A percentile compares a stretch with the other conserved stretches of the same genome.
Evolutionary conservation across 2,888 invertebrate species (phyloP).

Genomic region (Troides aeacus): DNA sequence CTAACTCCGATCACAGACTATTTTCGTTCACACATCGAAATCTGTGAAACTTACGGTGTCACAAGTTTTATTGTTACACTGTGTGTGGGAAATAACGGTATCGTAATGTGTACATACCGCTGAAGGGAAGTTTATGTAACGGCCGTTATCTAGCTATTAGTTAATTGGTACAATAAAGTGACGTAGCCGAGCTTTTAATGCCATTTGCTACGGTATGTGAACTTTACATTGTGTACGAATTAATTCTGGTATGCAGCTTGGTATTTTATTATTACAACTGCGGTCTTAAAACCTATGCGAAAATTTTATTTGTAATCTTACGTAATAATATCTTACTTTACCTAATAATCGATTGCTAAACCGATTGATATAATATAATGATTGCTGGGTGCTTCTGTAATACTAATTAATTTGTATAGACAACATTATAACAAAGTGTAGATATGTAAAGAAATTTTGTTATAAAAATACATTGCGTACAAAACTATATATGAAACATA

Average conservation of each 20-base stretch:
- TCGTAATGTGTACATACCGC: conserved; percentile 25
- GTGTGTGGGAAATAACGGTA: conserved; percentile 21
- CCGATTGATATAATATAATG: conserved; percentile 9
- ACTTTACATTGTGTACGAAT: conserved; percentile 14
- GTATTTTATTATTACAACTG: neutral
- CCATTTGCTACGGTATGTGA: conserved; percentile 13
- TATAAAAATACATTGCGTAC: neutral
- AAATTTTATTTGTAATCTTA: neutral
- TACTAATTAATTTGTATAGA: conserved; percentile 1
- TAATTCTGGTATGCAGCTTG: conserved; percentile 16
- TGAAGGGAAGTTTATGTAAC: conserved; percentile 47
- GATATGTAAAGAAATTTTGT: neutral
- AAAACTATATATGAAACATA: neutral
- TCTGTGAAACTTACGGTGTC: neutral
- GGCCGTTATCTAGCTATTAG: conserved; percentile 40
- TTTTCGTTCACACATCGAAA: conserved; percentile 26
- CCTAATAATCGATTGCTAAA: neutral
- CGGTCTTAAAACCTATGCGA: neutral
- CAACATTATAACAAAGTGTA: neutral
- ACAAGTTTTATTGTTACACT: conserved; percentile 10
- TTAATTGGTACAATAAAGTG: conserved; percentile 40
- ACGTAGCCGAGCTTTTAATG: conserved; percentile 22
- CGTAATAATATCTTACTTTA: neutral
- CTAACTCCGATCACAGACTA: conserved; percentile 13
- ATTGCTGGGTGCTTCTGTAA: neutral